A percentile compares a stretch with the other conserved stretches of the same genome.
These are phyloP conservation scores for Nyctibius bracteatus DNA, from an alignment of 2,113 vertebrate species.

Conservation along the genomic window DNA sequence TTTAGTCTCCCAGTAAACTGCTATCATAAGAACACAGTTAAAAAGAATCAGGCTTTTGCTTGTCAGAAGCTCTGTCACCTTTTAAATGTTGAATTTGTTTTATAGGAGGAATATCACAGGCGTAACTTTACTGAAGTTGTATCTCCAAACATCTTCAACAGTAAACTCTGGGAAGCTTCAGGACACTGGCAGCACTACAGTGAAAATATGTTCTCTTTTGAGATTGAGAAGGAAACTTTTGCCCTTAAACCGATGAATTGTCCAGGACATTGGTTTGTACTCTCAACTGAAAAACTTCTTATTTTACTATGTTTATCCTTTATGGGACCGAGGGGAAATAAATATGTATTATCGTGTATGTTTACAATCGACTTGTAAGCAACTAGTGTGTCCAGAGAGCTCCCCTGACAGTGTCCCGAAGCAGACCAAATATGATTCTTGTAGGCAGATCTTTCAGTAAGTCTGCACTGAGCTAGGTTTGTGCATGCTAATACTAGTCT, in stretches of 20 bases:
- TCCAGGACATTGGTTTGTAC: constrained; percentile 90
- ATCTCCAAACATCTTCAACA: constrained; percentile 91
- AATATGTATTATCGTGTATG: background rate
- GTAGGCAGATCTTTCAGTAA: background rate
- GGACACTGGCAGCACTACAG: constrained; percentile 96
- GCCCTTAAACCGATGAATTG: constrained; percentile 98
- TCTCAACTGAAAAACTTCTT: background rate
- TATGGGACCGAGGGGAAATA: background rate
- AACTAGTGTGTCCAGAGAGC: background rate
- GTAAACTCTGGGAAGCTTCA: constrained; percentile 90
- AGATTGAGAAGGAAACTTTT: constrained; percentile 88
- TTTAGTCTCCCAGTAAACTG: background rate
- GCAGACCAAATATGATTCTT: background rate
- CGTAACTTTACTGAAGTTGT: constrained; percentile 89
- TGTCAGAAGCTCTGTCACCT: background rate
- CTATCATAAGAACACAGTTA: background rate
- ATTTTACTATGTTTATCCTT: background rate
- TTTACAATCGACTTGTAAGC: background rate
- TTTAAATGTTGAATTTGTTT: background rate
- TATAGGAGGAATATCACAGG: constrained; percentile 85
- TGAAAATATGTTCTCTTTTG: constrained; percentile 93
- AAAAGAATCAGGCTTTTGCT: background rate
- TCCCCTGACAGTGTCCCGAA: background rate
- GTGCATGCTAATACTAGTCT: background rate
- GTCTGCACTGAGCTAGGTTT: background rate